phyloP scores from a whole-genome alignment of 2,113 vertebrate genomes.

The Mirza zaza region DNA sequence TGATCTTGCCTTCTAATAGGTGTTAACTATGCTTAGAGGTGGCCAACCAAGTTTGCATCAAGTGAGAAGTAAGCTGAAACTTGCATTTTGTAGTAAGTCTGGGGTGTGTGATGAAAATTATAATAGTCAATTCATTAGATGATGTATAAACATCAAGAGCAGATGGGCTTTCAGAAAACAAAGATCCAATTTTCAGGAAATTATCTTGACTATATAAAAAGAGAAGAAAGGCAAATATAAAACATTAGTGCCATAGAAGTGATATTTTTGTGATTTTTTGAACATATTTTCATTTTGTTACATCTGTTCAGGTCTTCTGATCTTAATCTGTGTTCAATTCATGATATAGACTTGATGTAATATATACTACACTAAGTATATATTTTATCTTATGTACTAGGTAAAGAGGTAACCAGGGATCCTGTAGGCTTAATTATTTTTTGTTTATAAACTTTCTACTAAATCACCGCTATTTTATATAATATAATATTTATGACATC shows the following conservation, averaged over 20 bases:
- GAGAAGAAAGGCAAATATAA: slow-evolving; percentile 33
- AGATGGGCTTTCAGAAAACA: slow-evolving; percentile 20
- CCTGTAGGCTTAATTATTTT: background rate
- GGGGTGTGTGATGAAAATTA: background rate
- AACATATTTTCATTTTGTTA: background rate
- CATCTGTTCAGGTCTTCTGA: background rate
- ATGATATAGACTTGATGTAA: background rate
- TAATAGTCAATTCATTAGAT: background rate
- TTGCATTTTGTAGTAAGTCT: background rate
- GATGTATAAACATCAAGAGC: slow-evolving; percentile 10
- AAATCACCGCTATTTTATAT: background rate
- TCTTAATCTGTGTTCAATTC: background rate
- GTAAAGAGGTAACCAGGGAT: background rate
- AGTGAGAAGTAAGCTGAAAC: background rate
- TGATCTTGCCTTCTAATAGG: slow-evolving; percentile 18
- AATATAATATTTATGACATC: background rate
- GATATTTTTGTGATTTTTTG: background rate
- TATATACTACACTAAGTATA: background rate
- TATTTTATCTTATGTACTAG: background rate
- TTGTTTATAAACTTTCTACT: background rate
- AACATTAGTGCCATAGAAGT: background rate
- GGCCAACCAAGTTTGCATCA: background rate
- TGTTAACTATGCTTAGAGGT: slow-evolving; percentile 31
- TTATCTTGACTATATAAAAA: background rate
- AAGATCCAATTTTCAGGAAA: slow-evolving; percentile 22